phyloP scores from a whole-genome alignment of 2,113 vertebrate species.

The Corythornis madagascariensis region DNA sequence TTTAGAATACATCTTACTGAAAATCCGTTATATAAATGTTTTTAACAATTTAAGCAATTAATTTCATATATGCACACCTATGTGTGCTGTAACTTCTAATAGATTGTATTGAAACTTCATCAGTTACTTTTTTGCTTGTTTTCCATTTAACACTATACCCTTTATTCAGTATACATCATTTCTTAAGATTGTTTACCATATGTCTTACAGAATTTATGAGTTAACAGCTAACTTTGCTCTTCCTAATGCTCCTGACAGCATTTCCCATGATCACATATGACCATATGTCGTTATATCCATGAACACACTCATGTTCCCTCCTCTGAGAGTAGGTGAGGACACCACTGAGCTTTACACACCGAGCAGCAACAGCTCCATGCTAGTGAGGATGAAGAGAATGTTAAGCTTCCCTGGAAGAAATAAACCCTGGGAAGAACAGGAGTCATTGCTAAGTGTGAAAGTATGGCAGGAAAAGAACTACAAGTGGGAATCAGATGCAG shows the following conservation, averaged over 20 bases:
- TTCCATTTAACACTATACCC: not conserved
- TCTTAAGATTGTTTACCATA: not conserved
- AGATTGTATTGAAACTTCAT: not conserved
- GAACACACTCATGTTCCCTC: rapidly evolving
- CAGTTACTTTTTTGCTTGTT: not conserved
- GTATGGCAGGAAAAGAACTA: not conserved
- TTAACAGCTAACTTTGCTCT: not conserved
- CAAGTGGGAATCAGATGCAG: not conserved
- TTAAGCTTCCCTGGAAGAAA: not conserved
- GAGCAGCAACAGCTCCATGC: not conserved
- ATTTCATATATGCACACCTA: not conserved
- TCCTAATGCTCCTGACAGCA: not conserved
- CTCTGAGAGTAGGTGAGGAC: not conserved
- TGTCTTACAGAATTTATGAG: not conserved
- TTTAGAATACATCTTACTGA: not conserved
- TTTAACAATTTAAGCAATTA: not conserved
- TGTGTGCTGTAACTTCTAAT: not conserved
- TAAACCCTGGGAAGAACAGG: not conserved
- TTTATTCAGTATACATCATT: not conserved
- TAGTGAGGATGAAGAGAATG: not conserved
- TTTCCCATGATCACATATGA: not conserved
- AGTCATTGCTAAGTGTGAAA: not conserved
- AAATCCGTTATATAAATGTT: not conserved
- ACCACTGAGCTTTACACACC: not conserved
- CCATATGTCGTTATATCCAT: too few relatives aligned